Conservation (phyloP, 2,797 vertebrate genomes). For the Lepus townsendii region DNA sequence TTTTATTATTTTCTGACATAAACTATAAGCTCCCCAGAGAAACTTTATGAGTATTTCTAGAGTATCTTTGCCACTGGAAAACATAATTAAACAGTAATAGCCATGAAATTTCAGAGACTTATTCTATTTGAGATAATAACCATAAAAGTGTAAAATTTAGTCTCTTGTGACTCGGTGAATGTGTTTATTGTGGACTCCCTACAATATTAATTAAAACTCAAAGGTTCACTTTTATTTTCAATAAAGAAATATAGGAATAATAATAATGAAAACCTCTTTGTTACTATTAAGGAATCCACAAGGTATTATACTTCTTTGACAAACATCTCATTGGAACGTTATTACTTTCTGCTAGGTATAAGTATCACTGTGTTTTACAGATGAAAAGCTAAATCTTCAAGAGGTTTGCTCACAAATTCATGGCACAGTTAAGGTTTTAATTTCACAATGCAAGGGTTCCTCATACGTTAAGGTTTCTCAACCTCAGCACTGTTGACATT, state of each 20-base stretch:
- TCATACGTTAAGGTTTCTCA: background rate
- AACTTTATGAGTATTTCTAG: constrained; percentile 51
- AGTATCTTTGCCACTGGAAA: constrained; percentile 62
- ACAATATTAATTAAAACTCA: constrained; percentile 76
- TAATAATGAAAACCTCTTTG: background rate
- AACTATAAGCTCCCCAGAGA: constrained; percentile 68
- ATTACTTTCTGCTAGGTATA: background rate
- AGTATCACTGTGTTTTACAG: constrained; percentile 33
- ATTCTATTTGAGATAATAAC: constrained; percentile 70
- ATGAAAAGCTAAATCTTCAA: constrained; percentile 52
- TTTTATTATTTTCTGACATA: constrained; percentile 66
- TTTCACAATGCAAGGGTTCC: background rate
- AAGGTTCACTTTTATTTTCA: constrained; percentile 52
- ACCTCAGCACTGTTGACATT: background rate
- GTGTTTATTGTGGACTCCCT: constrained; percentile 57
- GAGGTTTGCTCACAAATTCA: constrained; percentile 16
- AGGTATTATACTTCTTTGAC: constrained; percentile 41
- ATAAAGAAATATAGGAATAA: constrained; percentile 13
- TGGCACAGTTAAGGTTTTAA: constrained; percentile 14
- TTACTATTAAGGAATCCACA: constrained; percentile 49
- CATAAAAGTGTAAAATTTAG: constrained; percentile 60
- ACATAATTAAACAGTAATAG: constrained; percentile 69
- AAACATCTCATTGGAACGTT: constrained; percentile 49
- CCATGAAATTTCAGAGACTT: constrained; percentile 74
- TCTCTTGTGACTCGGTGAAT: constrained; percentile 30